Conservation (phyloP, 2,888 invertebrate genomes). For the Caenorhabditis virilis region DNA sequence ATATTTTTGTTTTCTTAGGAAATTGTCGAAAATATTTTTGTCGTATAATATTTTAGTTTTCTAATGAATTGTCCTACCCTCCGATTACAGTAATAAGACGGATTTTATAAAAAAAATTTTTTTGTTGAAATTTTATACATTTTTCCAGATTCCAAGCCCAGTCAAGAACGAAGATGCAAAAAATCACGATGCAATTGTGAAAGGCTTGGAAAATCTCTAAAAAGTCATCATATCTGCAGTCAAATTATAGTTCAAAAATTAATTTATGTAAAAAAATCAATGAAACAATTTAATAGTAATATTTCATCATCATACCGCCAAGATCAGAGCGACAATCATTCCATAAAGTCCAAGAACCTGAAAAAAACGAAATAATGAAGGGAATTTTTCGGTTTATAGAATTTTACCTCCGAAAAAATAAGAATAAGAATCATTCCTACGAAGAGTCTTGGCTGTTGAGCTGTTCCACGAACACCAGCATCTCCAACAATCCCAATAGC, state of each 20-base stretch:
- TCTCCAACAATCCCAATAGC: slow-evolving; percentile 68
- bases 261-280: too few relatives aligned
- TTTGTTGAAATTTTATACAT: background rate
- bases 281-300: background rate
- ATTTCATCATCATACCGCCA: slow-evolving; percentile 75
- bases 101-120: background rate
- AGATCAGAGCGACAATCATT: slow-evolving; percentile 98
- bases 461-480: slow-evolving; percentile 64
- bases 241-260: background rate
- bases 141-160: background rate
- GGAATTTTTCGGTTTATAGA: too few relatives aligned
- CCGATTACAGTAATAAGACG: too few relatives aligned
- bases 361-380: too few relatives aligned
- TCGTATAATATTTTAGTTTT: too few relatives aligned
- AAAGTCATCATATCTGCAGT: slow-evolving; percentile 1
- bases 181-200: background rate
- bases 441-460: slow-evolving; percentile 65
- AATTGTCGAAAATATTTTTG: too few relatives aligned
- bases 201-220: background rate
- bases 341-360: slow-evolving; percentile 97
- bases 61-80: too few relatives aligned
- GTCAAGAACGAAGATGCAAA: background rate
- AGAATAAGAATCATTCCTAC: slow-evolving; percentile 68
- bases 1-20: too few relatives aligned
- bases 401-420: slow-evolving; percentile 68